Conservation (phyloP, 2,113 vertebrate species). For the Thamnophis sirtalis region DNA sequence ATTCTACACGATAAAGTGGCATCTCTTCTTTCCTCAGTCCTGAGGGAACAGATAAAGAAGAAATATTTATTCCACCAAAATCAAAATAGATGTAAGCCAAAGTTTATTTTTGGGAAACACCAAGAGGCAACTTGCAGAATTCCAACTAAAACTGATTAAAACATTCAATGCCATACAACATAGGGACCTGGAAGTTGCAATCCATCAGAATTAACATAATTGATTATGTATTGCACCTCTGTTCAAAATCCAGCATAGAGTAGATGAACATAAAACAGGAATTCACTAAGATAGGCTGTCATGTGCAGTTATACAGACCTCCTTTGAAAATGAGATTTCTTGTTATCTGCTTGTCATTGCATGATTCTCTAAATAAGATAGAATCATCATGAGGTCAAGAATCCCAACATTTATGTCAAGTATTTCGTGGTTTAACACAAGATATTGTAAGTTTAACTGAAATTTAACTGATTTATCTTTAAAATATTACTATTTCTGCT, state of each 20-base stretch:
- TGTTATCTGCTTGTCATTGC: background rate
- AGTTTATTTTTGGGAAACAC: background rate
- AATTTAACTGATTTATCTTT: background rate
- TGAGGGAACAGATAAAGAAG: background rate
- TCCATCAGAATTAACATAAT: background rate
- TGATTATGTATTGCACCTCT: background rate
- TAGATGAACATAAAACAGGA: background rate
- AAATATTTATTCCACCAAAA: background rate
- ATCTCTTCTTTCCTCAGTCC: background rate
- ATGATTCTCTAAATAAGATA: background rate
- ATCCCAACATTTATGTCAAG: background rate
- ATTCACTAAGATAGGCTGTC: background rate
- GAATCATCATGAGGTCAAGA: background rate
- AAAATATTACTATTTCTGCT: background rate
- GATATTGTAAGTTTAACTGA: background rate
- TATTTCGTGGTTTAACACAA: background rate
- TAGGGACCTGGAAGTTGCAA: background rate
- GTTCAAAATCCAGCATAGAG: background rate
- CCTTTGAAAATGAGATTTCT: background rate
- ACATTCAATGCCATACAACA: background rate
- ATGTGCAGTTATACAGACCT: background rate
- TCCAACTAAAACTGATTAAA: background rate
- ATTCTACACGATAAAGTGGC: background rate
- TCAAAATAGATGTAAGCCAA: background rate
- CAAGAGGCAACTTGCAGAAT: background rate